Base-by-base conservation (phyloP, 2,888 invertebrate species). In the Drepana falcataria region DNA sequence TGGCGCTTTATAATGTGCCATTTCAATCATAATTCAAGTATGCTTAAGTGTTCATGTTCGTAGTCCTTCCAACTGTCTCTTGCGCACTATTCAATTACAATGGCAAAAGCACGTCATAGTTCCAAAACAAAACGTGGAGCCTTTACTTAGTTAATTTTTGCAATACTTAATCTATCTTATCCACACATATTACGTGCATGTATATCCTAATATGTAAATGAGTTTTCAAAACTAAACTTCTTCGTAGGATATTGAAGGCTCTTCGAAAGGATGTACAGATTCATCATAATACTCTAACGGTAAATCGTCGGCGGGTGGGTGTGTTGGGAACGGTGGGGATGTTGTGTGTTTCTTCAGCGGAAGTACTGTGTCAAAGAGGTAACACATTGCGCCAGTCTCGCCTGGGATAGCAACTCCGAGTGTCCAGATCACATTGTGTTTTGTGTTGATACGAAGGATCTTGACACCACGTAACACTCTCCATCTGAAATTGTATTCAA, bases 391-490 rank as follows among this genome's bases (percentile, higher is more conserved):
- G 73, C 97, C 96, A 1, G 94, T 95, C 73, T 94, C 94, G 2
- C 99, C 99, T 2, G 98, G 96, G 59, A 97, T 92, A 35, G 93
- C 94, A 33, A 93, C 93, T 7, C 98, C 98, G 65, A 93, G 91
- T 6, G 98, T 95, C 94, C 96, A 99, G 58, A 99, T 90, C 0
- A 99, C 95, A 85, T 99, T 98, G 79, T 97, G 94, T 78, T 97
- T 96, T n/a, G 96, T 96, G 77, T 99, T 98, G 47, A 99, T 96
- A 59, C 99, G 93, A 87, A 96, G 93, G 68, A 99, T 95, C 94
- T 97, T 93, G 2, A 94, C 88, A 51, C 95, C 94, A 62, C 92
- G 92, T 52, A 92, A 77, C 51, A 87, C 87, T 66, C 94, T 90
- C 90, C 92, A 94, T 3, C 92, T 90, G 66, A 63, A 81, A 80